phyloP scores from a whole-genome alignment of 2,113 vertebrate species.

The Quiscalus mexicanus region DNA sequence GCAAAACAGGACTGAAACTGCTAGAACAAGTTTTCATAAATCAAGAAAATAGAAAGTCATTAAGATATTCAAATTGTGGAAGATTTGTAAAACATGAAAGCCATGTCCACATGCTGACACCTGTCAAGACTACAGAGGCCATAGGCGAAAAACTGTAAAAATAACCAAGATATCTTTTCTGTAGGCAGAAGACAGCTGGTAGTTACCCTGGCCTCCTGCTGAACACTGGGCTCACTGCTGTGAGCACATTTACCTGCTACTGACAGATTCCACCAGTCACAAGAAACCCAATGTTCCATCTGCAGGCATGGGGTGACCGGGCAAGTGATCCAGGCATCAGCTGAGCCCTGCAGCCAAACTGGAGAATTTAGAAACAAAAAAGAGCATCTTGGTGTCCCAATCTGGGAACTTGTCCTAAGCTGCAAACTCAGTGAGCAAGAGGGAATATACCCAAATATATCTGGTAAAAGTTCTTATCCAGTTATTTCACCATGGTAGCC shows the following conservation, averaged over 20 bases:
- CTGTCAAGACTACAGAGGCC: neutral
- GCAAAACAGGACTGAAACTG: neutral
- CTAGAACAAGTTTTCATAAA: neutral
- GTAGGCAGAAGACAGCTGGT: neutral
- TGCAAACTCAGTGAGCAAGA: accelerated
- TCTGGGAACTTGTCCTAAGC: accelerated
- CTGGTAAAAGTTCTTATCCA: neutral
- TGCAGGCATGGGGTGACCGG: accelerated
- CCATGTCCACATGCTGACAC: neutral
- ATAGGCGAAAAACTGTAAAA: neutral
- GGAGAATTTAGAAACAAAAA: neutral
- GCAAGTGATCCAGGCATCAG: neutral
- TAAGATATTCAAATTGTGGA: neutral
- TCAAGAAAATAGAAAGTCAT: neutral
- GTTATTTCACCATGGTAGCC: neutral
- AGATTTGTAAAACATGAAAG: neutral
- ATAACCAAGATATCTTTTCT: neutral
- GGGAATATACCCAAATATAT: neutral
- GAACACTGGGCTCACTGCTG: neutral
- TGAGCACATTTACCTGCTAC: neutral
- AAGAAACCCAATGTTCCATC: neutral
- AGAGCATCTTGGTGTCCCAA: neutral
- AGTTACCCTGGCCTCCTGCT: neutral
- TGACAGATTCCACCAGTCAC: neutral
- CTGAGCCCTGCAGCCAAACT: neutral